These are phyloP conservation scores for Pelodytes ibericus DNA, from an alignment of 2,797 vertebrate species.

Conservation along the genomic window DNA sequence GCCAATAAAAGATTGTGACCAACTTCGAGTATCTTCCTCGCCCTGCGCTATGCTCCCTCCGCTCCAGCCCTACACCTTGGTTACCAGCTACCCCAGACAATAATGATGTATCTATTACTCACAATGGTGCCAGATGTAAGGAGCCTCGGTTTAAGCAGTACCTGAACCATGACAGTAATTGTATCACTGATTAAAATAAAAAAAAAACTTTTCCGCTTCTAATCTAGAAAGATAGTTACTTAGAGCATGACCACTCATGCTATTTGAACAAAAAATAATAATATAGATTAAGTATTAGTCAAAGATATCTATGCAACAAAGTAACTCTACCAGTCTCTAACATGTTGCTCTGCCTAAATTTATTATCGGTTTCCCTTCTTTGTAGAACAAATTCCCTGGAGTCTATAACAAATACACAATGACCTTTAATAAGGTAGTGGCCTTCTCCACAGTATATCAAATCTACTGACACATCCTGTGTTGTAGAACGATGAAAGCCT, in stretches of 20 bases:
- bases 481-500: constrained; percentile 43
- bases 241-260: not conserved
- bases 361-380: constrained; percentile 48
- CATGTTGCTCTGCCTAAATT: constrained; percentile 32
- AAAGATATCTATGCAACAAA: constrained; percentile 2
- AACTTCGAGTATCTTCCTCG: no score
- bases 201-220: no score
- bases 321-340: constrained; percentile 28
- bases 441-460: constrained; percentile 39
- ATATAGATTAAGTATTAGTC: not conserved
- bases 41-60: no score
- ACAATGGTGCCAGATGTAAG: no score
- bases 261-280: not conserved
- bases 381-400: constrained; percentile 55
- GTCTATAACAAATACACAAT: constrained; percentile 48
- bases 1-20: no score
- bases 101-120: no score
- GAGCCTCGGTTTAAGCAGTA: no score
- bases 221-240: no score
- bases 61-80: no score
- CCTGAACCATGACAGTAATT: no score
- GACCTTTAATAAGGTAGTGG: constrained; percentile 58
- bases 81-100: no score
- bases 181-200: no score
- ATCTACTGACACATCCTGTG: constrained; percentile 57